Percentiles rank a stretch among this genome's conserved stretches.
These are phyloP conservation scores for Cacatua alba DNA, from an alignment of 2,113 vertebrate species.

Conservation along the genomic window DNA sequence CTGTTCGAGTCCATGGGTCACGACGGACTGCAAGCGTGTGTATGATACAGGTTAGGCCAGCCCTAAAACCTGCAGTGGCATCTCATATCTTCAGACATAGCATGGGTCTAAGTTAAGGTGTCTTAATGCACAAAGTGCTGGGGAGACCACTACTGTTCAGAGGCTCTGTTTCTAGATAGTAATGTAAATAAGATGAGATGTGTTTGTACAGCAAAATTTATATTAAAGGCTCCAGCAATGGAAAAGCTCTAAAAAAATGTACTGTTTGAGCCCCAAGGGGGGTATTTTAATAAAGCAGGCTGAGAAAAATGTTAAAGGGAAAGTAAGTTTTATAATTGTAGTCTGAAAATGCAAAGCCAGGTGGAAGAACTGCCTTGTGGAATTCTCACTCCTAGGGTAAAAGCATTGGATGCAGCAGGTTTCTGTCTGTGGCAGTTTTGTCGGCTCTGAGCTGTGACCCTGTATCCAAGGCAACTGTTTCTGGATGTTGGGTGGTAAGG, in stretches of 20 bases:
- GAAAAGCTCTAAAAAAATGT: neutral
- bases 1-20: neutral
- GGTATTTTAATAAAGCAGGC: neutral
- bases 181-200: neutral
- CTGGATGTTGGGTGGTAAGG: neutral
- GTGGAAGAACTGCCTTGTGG: neutral
- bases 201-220: neutral
- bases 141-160: neutral
- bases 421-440: neutral
- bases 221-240: neutral
- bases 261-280: neutral
- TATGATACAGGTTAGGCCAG: neutral
- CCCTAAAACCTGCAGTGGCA: neutral
- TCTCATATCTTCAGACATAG: neutral
- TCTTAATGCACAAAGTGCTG: neutral
- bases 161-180: neutral
- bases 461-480: conserved; percentile 61
- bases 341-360: neutral
- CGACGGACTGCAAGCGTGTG: neutral
- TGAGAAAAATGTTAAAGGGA: neutral
- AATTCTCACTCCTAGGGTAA: neutral
- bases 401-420: neutral
- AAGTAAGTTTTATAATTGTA: neutral
- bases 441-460: neutral
- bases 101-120: neutral